Evolutionary conservation across 35 echinoderm and acorn worm species (phyloP), one percentile per base, ranked within the genome.

Genomic region (Diadema setosum): DNA sequence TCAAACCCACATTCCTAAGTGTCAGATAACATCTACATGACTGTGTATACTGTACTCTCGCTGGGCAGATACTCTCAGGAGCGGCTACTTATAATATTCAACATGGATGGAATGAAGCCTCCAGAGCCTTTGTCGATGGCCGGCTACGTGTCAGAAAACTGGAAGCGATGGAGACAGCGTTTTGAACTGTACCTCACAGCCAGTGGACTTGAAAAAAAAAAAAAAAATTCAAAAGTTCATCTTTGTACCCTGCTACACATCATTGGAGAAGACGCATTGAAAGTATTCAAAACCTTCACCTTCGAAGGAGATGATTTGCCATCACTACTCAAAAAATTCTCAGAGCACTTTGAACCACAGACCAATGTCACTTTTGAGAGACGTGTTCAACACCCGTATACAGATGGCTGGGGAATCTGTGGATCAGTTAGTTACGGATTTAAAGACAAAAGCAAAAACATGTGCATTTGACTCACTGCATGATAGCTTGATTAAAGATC

Each of bases 311-410:
- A 23, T 35, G 35, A 86, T 58, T 5, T 7, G 36, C 49, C 67
- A 5, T 46, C n/a, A 16, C 17, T 87, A n/a, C 23, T 87, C 0
- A 36, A 86, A n/a, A 86, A 86, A 33, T 86, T 92, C 31, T 21
- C n/a, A 5, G 70, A 76, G 16, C 80, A 73, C 36, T 88, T 86
- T 34, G 33, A 5, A 21, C 91, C 76, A 0, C 14, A 60, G 21
- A 91, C 69, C 39, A 91, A 91, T 46, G 41, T 84, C 0, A 86
- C 75, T 18, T 85, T 69, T 82, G 91, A 93, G 46, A 39, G 91
- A 25, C 76, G 87, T 74, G 56, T 87, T 93, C 45, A 82, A 82
- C 56, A 70, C 75, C 2, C 17, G 46, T 49, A 18, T 46, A 0
- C 84, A 93, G 42, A 2, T 8, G 1, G 24, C 35, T 2, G 55